Evolutionary conservation across 1,140 invertebrate genomes (phyloP).

Genomic region (Wasmannia auropunctata): DNA sequence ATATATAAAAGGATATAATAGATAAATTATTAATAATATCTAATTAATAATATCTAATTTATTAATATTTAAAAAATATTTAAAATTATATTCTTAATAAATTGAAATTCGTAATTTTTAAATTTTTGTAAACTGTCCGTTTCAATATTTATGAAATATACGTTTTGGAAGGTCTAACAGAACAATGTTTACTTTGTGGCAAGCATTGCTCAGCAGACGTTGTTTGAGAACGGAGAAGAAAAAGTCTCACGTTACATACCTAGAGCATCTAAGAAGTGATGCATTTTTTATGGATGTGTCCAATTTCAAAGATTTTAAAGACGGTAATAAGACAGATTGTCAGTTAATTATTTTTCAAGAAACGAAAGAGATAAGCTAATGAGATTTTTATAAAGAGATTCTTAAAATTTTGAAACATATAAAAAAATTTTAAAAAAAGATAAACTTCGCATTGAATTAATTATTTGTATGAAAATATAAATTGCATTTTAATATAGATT

Average conservation of each 20-base stretch:
- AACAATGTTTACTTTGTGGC: slow-evolving; percentile 2
- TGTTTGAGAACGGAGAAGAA: slow-evolving; percentile 7
- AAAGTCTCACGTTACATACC: slow-evolving; percentile 42
- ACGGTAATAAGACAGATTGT: background rate
- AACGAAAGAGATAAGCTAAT: background rate
- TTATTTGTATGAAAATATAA: background rate
- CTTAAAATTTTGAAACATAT: background rate
- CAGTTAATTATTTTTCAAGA: background rate
- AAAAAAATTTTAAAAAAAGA: background rate
- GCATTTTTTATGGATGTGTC: background rate
- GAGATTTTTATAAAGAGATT: background rate
- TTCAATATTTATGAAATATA: background rate
- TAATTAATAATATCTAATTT: too few relatives aligned
- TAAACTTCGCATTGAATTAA: background rate
- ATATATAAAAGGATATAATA: background rate
- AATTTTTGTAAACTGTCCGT: background rate
- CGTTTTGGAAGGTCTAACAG: background rate
- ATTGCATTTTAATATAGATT: background rate
- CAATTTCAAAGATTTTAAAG: background rate
- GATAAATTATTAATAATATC: too few relatives aligned
- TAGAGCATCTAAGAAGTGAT: background rate
- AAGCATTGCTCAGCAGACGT: slow-evolving; percentile 17
- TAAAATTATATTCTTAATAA: slow-evolving; percentile 3
- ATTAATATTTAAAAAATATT: background rate
- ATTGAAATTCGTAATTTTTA: background rate